phyloP scores from a whole-genome alignment of 53 echinoderm and acorn worm species.

The Zoroaster sp. region DNA sequence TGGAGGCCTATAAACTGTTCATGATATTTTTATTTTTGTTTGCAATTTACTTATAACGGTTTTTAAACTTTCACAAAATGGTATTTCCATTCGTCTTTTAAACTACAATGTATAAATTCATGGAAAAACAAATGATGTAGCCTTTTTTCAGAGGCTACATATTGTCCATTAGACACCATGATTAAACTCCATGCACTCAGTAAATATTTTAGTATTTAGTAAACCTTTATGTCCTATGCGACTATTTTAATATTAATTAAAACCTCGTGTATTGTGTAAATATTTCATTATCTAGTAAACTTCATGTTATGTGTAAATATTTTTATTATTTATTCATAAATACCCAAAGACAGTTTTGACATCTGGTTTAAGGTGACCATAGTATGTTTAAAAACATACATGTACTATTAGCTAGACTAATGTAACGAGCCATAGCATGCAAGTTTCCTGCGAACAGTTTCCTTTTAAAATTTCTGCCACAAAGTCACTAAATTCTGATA shows the following conservation, averaged over 20 bases:
- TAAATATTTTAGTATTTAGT: background rate
- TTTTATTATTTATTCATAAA: no score
- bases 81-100: no score
- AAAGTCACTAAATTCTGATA: background rate
- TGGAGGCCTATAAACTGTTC: no score
- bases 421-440: no score
- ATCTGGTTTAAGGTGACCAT: background rate
- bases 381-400: background rate
- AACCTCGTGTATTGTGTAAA: background rate
- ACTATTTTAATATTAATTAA: background rate
- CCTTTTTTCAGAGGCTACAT: no score
- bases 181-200: background rate
- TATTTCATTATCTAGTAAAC: background rate
- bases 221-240: background rate
- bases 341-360: background rate
- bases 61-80: no score
- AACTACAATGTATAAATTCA: no score
- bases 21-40: no score
- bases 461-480: background rate
- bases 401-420: no score
- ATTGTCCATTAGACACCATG: no score
- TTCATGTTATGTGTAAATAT: background rate
- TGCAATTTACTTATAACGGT: no score
- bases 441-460: background rate
- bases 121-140: no score